These are phyloP conservation scores for Leucophora obtusa DNA, from an alignment of 2,888 invertebrate genomes.

Conservation along the genomic window DNA sequence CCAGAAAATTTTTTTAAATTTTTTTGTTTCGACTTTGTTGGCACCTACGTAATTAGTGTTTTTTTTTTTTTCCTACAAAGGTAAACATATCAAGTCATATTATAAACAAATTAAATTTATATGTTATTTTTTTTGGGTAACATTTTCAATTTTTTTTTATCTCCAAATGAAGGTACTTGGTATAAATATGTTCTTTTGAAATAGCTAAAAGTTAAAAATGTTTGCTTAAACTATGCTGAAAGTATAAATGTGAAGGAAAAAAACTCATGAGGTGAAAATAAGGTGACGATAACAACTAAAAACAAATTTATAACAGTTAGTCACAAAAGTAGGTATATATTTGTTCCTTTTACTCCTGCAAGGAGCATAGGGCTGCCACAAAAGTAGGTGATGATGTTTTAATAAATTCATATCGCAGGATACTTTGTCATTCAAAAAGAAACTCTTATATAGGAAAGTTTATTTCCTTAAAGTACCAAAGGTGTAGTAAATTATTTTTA, in stretches of 20 bases:
- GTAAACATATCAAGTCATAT: conserved; percentile 65
- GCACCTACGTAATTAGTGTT: conserved; percentile 64
- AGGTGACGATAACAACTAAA: conserved; percentile 55
- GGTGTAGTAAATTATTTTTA: too few species aligned
- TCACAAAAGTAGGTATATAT: conserved; percentile 28
- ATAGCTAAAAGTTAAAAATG: conserved; percentile 39
- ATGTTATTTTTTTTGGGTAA: conserved; percentile 53
- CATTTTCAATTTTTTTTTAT: conserved; percentile 55
- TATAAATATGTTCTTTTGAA: conserved; percentile 34
- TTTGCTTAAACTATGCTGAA: neutral
- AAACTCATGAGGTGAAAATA: conserved; percentile 65
- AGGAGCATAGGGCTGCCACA: too few species aligned
- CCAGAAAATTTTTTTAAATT: conserved; percentile 38
- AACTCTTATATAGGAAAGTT: too few species aligned
- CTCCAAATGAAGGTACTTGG: conserved; percentile 26
- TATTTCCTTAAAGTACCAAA: too few species aligned
- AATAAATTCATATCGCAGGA: neutral
- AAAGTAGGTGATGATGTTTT: conserved; percentile 21
- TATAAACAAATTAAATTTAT: conserved; percentile 67
- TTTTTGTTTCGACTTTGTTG: conserved; percentile 54
- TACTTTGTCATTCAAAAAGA: too few species aligned
- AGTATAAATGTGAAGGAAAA: neutral
- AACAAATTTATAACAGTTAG: conserved; percentile 25
- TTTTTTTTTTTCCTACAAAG: conserved; percentile 35
- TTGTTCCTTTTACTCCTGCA: too few species aligned